phyloP scores from a whole-genome alignment of 2,113 vertebrate genomes.

The Okapia johnstoni region DNA sequence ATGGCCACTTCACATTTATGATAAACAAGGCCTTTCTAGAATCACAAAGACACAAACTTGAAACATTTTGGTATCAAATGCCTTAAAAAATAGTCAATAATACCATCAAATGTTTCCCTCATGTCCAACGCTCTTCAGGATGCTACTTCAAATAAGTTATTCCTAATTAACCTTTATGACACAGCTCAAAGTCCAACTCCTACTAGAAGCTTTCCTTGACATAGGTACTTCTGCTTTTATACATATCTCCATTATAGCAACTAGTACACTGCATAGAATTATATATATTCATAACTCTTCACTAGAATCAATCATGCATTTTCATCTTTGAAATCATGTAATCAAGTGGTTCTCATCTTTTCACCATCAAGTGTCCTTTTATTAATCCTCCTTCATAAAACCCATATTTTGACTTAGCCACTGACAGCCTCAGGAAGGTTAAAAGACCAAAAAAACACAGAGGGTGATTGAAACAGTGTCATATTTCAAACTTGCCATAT shows the following conservation, averaged over 20 bases:
- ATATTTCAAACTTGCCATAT: not conserved
- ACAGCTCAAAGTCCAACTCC: not conserved
- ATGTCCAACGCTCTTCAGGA: not conserved
- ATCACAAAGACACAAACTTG: constrained; percentile 19
- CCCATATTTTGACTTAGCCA: not conserved
- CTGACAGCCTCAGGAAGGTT: not conserved
- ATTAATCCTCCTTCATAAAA: not conserved
- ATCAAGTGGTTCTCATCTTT: constrained; percentile 8
- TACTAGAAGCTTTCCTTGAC: not conserved
- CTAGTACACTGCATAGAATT: not conserved
- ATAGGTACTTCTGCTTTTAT: not conserved
- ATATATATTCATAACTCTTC: not conserved
- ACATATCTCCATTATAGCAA: not conserved
- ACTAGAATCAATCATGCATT: not conserved
- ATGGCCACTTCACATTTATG: not conserved
- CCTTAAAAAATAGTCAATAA: constrained; percentile 1
- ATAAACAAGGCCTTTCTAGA: not conserved
- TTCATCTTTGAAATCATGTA: constrained; percentile 17
- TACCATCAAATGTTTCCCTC: not conserved
- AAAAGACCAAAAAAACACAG: not conserved
- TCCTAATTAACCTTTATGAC: constrained; percentile 14
- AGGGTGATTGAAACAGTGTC: not conserved
- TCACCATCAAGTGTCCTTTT: not conserved
- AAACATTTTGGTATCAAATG: not conserved
- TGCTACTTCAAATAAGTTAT: constrained; percentile 4